These are phyloP conservation scores for Archips xylosteana DNA, from an alignment of 2,888 invertebrate genomes.

Conservation along the genomic window DNA sequence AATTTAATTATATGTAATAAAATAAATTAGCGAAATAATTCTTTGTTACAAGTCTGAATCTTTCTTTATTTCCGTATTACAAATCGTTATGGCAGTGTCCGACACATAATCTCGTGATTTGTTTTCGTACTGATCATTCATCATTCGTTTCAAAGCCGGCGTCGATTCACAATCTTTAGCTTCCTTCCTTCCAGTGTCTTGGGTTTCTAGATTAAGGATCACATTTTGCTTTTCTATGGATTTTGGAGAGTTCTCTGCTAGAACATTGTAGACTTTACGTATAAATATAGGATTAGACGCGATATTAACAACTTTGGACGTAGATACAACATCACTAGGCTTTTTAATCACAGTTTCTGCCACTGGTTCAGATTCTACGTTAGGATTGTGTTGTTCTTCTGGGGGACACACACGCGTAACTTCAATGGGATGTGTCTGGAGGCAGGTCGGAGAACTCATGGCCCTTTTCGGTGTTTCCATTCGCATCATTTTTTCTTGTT, in stretches of 20 bases:
- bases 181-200: slow-evolving; percentile 5
- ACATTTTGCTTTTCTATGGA: not conserved
- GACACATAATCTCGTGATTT: slow-evolving; percentile 24
- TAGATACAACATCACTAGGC: not conserved
- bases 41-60: not conserved
- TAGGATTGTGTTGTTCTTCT: not conserved
- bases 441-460: not conserved
- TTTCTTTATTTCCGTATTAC: not conserved
- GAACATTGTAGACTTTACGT: not conserved
- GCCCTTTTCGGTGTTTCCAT: not conserved
- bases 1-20: too few species aligned
- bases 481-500: not conserved
- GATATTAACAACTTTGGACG: not conserved
- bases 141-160: slow-evolving; percentile 40
- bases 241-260: not conserved
- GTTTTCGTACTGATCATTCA: slow-evolving; percentile 20
- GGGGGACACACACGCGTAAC: not conserved
- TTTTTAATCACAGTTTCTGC: not conserved
- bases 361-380: not conserved
- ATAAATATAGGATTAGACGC: not conserved
- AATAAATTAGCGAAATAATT: too few species aligned
- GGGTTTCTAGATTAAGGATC: not conserved
- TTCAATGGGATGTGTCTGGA: not conserved
- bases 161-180: slow-evolving; percentile 45
- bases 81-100: slow-evolving; percentile 6